A percentile compares a stretch with the other conserved stretches of the same genome.
These are phyloP conservation scores for Rapana venosa DNA, from an alignment of 2,888 invertebrate species.

Conservation along the genomic window DNA sequence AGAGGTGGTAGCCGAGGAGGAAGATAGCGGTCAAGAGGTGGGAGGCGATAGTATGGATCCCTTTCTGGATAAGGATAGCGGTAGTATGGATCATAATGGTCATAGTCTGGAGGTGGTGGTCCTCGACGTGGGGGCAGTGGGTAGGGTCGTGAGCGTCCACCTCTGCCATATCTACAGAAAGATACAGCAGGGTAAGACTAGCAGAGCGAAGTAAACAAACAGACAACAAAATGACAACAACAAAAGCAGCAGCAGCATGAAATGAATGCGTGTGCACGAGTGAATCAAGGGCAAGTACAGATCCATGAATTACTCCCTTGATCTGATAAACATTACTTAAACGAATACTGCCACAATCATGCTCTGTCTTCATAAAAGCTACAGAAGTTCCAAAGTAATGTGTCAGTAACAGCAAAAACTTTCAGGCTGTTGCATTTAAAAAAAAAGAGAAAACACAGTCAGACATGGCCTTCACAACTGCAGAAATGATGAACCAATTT, in stretches of 20 bases:
- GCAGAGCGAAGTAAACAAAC: no score
- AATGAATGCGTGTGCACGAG: background rate
- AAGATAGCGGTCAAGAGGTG: conserved; percentile 60
- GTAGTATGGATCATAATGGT: conserved; percentile 56
- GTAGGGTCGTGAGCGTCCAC: conserved; percentile 40
- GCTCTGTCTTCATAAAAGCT: no score
- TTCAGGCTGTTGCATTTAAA: no score
- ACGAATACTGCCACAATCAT: no score
- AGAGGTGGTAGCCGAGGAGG: conserved; percentile 56
- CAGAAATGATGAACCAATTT: no score
- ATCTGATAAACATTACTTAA: no score
- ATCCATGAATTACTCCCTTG: background rate
- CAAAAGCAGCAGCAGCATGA: background rate
- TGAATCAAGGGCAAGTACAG: background rate
- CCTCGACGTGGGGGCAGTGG: conserved; percentile 42
- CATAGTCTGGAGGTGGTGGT: conserved; percentile 47
- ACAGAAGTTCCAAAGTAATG: no score
- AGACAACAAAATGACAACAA: background rate
- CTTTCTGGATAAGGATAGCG: conserved; percentile 56
- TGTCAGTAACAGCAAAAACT: no score
- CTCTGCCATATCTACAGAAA: conserved; percentile 12
- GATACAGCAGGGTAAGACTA: background rate
- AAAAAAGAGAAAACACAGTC: no score
- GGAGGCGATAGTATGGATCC: conserved; percentile 64
- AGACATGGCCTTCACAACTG: no score